Evolutionary conservation across 2,888 invertebrate species (phyloP), one percentile per base, ranked within the genome.

Genomic region (Andrena fulva): DNA sequence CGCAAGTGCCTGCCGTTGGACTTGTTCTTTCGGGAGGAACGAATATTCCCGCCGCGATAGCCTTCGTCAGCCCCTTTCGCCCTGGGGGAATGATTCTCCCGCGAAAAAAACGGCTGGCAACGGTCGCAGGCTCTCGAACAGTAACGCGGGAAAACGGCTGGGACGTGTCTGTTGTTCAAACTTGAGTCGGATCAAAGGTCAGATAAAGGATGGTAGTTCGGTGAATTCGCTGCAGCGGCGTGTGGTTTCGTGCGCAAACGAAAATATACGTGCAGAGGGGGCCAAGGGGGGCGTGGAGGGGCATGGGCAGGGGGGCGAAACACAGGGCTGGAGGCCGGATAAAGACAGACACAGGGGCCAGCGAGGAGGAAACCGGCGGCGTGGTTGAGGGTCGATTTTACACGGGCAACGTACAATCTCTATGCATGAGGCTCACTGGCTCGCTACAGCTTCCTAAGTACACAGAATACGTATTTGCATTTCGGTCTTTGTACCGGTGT

Each of bases 391-490:
- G 90, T 91, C 87, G 91, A 90, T 91, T 91, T 91, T 91, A 92
- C 92, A 92, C 90, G 90, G 89, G 89, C 90, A 90, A 88, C 89
- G 91, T 91, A 92, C 92, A 93, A 93, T 93, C 92, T 92, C 92
- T 93, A 93, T 93, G 93, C 93, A 93, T 93, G 93, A 93, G 92
- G 89, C 90, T 92, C 92, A 88, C 91, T 90, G 89, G 87, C 89
- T 42, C 42, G 91, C 90, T 92, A 91, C 91, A 91, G 92, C 92
- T 92, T 93, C 92, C 93, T 93, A 92, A 92, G 92, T 92, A 93
- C 92, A 93, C 93, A 92, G 92, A 91, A 91, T 92, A 89, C 89
- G 91, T 93, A 93, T 93, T 93, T 93, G 93, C 93, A 93, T 93
- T 93, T 92, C 89, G 91, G 92, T 92, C 93, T 92, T 93, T 92